Conservation (phyloP, 2,888 invertebrate species). For the Sialis lutaria region DNA sequence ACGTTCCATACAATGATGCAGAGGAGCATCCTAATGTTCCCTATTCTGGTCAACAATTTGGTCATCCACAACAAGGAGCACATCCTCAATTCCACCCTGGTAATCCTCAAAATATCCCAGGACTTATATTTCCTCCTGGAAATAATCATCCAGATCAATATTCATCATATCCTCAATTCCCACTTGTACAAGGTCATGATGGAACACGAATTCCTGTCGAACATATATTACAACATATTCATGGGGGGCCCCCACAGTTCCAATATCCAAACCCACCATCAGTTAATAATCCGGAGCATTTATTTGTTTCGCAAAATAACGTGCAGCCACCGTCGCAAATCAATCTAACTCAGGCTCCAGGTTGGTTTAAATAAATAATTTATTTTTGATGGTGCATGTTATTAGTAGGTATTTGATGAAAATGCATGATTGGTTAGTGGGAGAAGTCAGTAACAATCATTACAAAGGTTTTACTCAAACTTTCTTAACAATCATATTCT, state of each 20-base stretch:
- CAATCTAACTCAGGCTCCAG: background rate
- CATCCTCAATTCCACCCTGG: background rate
- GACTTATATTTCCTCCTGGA: background rate
- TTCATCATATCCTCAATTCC: background rate
- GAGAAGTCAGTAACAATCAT: too few species aligned
- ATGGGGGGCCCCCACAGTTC: too few species aligned
- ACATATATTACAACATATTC: too few species aligned
- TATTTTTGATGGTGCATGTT: background rate
- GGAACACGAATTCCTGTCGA: too few species aligned
- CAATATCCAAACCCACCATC: too few species aligned
- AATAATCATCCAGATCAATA: background rate
- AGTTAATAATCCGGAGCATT: too few species aligned
- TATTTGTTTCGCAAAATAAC: too few species aligned
- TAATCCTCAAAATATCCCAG: background rate
- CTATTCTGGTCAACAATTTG: slow-evolving; percentile 5
- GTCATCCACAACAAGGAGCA: slow-evolving; percentile 9
- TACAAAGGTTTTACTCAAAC: too few species aligned
- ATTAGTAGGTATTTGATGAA: too few species aligned
- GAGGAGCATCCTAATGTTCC: slow-evolving; percentile 7
- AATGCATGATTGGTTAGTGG: too few species aligned
- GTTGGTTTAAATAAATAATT: background rate
- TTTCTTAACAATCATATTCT: too few species aligned
- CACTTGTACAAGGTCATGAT: background rate
- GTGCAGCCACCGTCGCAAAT: background rate
- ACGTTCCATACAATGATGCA: slow-evolving; percentile 12